These are phyloP conservation scores for Dyspetes luteomarginatus DNA, from an alignment of 2,888 invertebrate genomes.

Conservation along the genomic window DNA sequence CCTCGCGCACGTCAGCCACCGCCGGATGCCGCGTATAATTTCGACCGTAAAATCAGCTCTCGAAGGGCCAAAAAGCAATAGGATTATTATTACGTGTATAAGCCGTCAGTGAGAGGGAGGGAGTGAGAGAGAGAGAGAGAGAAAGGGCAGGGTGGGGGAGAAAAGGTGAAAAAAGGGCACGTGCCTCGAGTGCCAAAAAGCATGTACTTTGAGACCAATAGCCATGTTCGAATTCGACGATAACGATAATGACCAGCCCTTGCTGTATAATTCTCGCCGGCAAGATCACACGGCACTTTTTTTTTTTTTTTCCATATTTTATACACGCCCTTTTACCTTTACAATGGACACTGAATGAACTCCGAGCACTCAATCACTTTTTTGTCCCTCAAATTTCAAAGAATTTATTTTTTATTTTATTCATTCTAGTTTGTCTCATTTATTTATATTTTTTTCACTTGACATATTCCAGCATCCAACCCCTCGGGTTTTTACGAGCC, in stretches of 20 bases:
- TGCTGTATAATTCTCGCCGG: conserved; percentile 17
- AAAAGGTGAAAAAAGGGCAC: conserved; percentile 38
- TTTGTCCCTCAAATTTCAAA: neutral
- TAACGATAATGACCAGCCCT: conserved; percentile 37
- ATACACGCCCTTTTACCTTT: neutral
- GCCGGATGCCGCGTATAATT: conserved; percentile 35
- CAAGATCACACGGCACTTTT: conserved; percentile 36
- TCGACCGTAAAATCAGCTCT: conserved; percentile 50
- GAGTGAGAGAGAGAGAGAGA: neutral
- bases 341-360: conserved; percentile 7
- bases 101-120: neutral
- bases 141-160: too few species aligned
- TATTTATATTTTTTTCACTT: too few species aligned
- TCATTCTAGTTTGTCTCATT: too few species aligned
- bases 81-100: conserved; percentile 38
- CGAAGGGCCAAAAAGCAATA: neutral
- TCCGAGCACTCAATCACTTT: conserved; percentile 4
- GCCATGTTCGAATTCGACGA: conserved; percentile 28
- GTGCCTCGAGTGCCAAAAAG: conserved; percentile 54
- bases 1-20: conserved; percentile 14
- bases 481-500: too few species aligned
- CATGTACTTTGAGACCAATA: conserved; percentile 44
- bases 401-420: neutral
- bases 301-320: conserved; percentile 3
- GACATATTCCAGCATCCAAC: too few species aligned